Percentiles rank a stretch among this genome's conserved stretches.
These are phyloP conservation scores for Labroides dimidiatus DNA, from an alignment of 2,797 vertebrate species.

Conservation along the genomic window DNA sequence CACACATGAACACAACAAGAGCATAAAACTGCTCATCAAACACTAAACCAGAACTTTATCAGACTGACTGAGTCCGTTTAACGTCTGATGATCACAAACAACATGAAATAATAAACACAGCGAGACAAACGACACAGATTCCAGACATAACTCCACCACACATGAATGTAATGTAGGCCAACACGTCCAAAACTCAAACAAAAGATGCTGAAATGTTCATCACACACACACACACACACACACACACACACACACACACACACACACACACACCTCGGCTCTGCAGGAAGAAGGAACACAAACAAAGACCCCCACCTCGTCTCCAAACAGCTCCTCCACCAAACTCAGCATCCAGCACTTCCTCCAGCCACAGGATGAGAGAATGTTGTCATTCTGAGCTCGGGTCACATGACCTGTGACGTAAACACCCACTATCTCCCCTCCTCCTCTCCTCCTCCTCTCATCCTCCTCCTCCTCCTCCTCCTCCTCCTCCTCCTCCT, in stretches of 20 bases:
- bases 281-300: not conserved
- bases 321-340: not conserved
- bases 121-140: constrained; percentile 16
- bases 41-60: no score
- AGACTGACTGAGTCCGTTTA: no score
- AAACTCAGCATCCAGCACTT: constrained; percentile 15
- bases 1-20: no score
- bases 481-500: not conserved
- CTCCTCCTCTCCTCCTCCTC: no score
- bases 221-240: not conserved
- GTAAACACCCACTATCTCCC: no score
- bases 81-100: no score
- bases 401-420: constrained; percentile 39
- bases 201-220: constrained; percentile 17
- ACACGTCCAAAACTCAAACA: constrained; percentile 10
- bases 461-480: not conserved
- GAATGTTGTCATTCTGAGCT: constrained; percentile 20
- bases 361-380: constrained; percentile 17
- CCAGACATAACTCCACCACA: constrained; percentile 36
- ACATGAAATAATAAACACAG: constrained; percentile 3
- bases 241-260: not conserved
- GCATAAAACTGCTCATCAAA: not conserved
- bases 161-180: constrained; percentile 48
- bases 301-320: constrained; percentile 17
- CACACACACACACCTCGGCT: not conserved